Evolutionary conservation across 2,797 vertebrate species (phyloP), one percentile per base, ranked within the genome.

Genomic region (Galagoides demidoff): DNA sequence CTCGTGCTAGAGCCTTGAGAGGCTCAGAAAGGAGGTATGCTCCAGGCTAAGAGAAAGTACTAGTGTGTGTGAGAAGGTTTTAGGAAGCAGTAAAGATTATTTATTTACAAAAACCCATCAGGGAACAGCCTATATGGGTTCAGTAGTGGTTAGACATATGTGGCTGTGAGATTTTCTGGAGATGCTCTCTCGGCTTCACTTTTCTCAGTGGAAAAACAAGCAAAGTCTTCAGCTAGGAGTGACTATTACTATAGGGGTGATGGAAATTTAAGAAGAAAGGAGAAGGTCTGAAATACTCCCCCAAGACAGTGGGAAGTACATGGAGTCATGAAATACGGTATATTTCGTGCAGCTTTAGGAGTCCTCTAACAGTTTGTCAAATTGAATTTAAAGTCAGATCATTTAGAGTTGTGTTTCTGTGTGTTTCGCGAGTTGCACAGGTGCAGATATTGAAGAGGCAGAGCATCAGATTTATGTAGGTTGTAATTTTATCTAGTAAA

Each of bases 381-480:
- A 52, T n/a, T 89, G 83, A 81, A 78, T 91, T 92, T 74, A 89
- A 95, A 85, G 23, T 90, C 20, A 82, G 3, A 90, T 76, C 34
- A 43, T 78, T 95, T 43, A 85, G 78, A 73, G 31, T 37, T 52
- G 11, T 76, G 13, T 88, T 73, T 94, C 82, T 89, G 29, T 29
- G 16, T 55, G 14, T 13, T 52, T 92, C 68, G 82, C 57, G 74
- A 92, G 52, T 85, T 90, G 71, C 16, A 55, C 2, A 70, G 3
- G 8, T 55, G 39, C 31, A 79, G 43, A 27, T 92, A 17, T 31
- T 77, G 31, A 94, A 71, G 87, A 71, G 37, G 1, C 71, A 57
- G 68, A 31, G 29, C 11, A 13, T 90, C 78, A 90, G 61, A 79
- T 95, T 82, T 76, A 64, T 61, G 64, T 27, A 66, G 63, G 7